Evolutionary conservation across 2,888 invertebrate species (phyloP), one percentile per base, ranked within the genome.

Genomic region (Apoderus coryli): DNA sequence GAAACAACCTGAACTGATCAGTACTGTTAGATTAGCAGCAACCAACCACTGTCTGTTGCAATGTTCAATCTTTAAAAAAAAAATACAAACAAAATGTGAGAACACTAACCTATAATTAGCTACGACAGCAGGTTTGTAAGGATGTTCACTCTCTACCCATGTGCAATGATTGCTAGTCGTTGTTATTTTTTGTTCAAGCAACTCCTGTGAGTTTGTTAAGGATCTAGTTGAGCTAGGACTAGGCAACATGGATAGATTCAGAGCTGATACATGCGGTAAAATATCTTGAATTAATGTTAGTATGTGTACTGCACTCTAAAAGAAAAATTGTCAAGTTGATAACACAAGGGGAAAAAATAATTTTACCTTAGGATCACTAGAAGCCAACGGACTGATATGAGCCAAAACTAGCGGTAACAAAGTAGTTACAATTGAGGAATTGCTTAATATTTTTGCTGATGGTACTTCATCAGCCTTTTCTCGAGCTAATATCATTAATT

Each of bases 101-200:
- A n/a, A 16, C 19, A 35, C 38, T 34, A 56, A 81, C 77, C 76
- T 72, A 58, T 81, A 86, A 52, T 85, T 84, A 22, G 78, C 74
- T 16, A 90, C 78, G 10, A 78, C 70, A 1, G 89, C 78, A 22
- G 86, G 79, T 56, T 84, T 84, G 59, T 96, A 96, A 0, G 96
- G 96, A 64, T 96, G 96, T 22, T 92, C 90, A 54, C 92, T 92
- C 60, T 96, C 95, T 2, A 92, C 74, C 67, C 86, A 76, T 3
- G 88, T 81, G 54, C 86, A 90, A 60, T 85, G 84, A 49, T 79
- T 76, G 35, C 85, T 81, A 2, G 86, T 84, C 14, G 85, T 86
- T 28, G 50, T 50, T 3, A 44, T 39, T 32, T 42, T 45, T 27
- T 39, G 40, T 25, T 54, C 53, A 4, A 35, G 32, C 9, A 33